Conservation (phyloP, 2,113 vertebrate genomes). For the Ammospiza caudacuta region DNA sequence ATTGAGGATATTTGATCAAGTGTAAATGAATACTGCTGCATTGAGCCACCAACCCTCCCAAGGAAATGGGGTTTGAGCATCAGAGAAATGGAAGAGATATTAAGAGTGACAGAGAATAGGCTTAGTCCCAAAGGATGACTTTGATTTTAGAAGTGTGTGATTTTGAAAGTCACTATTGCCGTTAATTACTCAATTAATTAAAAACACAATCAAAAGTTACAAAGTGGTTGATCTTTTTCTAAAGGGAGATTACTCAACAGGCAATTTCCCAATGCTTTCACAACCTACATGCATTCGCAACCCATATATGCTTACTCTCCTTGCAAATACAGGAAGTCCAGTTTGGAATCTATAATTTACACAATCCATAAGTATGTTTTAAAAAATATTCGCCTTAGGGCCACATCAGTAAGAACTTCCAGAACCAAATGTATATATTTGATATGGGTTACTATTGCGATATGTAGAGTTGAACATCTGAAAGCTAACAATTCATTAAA, state of each 20-base stretch:
- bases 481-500: background rate
- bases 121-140: background rate
- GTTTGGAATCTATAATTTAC: background rate
- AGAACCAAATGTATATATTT: background rate
- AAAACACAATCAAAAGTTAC: background rate
- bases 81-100: background rate
- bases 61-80: background rate
- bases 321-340: background rate
- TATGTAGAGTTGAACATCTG: background rate
- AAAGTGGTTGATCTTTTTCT: background rate
- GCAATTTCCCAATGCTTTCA: background rate
- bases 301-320: background rate
- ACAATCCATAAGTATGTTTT: background rate
- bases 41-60: background rate
- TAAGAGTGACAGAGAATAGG: background rate
- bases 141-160: background rate
- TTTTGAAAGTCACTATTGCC: background rate
- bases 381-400: background rate
- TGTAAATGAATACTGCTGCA: conserved; percentile 14
- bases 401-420: background rate
- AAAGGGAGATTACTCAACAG: background rate
- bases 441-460: background rate
- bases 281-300: fast-evolving
- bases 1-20: conserved; percentile 16
- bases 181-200: conserved; percentile 38